Conservation (phyloP, 2,113 vertebrate species). For the Campylomormyrus tamandua region DNA sequence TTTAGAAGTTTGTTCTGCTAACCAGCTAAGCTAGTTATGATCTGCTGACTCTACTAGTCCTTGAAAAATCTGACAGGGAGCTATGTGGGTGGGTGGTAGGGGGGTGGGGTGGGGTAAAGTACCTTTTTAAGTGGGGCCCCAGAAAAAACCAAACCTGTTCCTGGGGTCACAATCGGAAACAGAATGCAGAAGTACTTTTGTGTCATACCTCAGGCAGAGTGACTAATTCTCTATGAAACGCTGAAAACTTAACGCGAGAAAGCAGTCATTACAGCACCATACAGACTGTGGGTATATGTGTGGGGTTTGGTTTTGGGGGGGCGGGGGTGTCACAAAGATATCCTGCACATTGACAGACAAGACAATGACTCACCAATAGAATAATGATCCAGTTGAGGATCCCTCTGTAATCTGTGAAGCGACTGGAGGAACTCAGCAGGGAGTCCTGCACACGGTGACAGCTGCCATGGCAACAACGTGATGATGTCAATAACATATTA, state of each 20-base stretch:
- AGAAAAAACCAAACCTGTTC: not conserved
- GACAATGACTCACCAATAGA: conserved; percentile 41
- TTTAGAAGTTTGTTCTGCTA: not conserved
- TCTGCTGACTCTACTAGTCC: not conserved
- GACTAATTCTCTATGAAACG: not conserved
- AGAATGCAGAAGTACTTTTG: not conserved
- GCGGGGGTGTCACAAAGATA: not conserved
- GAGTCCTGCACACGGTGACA: conserved; percentile 51
- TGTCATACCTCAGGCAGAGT: not conserved
- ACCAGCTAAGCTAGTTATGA: not conserved
- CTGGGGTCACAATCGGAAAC: not conserved
- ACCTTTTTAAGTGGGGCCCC: not conserved
- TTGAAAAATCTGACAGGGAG: not conserved
- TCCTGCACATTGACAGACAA: not conserved
- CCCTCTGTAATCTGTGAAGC: conserved; percentile 51
- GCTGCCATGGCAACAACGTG: conserved; percentile 29
- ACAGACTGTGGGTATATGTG: not conserved
- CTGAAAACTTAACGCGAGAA: not conserved
- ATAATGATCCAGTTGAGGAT: conserved; percentile 57
- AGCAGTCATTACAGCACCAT: not conserved
- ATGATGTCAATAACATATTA: not conserved
- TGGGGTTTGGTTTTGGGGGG: not conserved
- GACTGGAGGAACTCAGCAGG: conserved; percentile 51
- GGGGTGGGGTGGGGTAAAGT: not conserved
- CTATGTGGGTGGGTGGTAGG: not conserved